Conservation (phyloP, 2,797 vertebrate species). For the Tapera naevia region DNA sequence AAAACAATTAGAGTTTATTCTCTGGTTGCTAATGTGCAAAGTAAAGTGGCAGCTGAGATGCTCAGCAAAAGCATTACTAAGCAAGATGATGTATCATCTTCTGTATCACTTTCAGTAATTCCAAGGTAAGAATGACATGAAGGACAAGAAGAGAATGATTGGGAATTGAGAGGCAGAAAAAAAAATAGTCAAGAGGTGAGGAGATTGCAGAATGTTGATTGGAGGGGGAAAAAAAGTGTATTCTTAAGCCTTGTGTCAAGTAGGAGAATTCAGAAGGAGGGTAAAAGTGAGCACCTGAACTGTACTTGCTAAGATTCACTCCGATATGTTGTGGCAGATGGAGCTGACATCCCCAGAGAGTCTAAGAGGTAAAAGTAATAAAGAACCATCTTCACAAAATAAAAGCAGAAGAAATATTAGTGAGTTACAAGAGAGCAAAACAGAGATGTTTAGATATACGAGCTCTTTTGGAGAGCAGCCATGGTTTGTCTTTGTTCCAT, state of each 20-base stretch:
- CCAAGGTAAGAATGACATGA: constrained; percentile 42
- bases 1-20: constrained; percentile 34
- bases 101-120: background rate
- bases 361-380: constrained; percentile 10
- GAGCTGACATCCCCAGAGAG: constrained; percentile 17
- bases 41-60: constrained; percentile 13
- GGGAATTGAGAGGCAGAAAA: constrained; percentile 13
- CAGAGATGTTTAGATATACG: constrained; percentile 47
- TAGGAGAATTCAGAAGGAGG: constrained; percentile 13
- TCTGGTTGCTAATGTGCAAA: background rate
- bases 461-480: constrained; percentile 43
- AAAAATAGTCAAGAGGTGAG: background rate
- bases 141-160: background rate
- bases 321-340: background rate
- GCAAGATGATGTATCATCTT: background rate
- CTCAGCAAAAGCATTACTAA: constrained; percentile 31
- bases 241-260: constrained; percentile 41
- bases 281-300: constrained; percentile 31
- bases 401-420: constrained; percentile 31
- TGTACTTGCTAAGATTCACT: background rate
- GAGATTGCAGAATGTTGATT: background rate
- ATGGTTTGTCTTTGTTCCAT: constrained; percentile 37
- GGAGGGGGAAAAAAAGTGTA: background rate
- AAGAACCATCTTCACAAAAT: constrained; percentile 18
- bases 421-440: constrained; percentile 18